These are phyloP conservation scores for Cryptops parisi DNA, from an alignment of 2,888 invertebrate genomes.

Conservation along the genomic window DNA sequence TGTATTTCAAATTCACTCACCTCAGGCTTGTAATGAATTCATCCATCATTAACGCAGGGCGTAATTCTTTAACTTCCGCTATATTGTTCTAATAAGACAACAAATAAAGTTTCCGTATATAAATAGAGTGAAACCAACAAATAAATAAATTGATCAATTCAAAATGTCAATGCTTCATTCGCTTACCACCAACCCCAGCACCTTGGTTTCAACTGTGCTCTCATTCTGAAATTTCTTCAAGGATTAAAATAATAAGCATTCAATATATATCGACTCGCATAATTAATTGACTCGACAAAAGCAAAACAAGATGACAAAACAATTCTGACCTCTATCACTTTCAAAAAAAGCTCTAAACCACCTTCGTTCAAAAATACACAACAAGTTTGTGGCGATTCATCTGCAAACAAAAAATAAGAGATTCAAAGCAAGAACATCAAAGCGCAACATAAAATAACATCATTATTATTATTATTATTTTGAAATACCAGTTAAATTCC, in stretches of 20 bases:
- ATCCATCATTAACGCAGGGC: conserved; percentile 40
- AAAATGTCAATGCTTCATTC: too few relatives aligned
- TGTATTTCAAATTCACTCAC: conserved; percentile 25
- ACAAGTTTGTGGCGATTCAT: conserved; percentile 57
- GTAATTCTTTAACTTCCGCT: conserved; percentile 49
- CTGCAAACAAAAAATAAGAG: conserved; percentile 29
- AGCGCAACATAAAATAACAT: conserved; percentile 1
- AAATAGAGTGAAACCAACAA: too few relatives aligned
- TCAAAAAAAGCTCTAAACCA: conserved; percentile 49
- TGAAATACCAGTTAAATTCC: conserved; percentile 51
- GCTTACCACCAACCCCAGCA: conserved; percentile 46
- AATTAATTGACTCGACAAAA: too few relatives aligned
- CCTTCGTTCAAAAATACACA: conserved; percentile 49
- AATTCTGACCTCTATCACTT: conserved; percentile 41
- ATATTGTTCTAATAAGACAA: conserved; percentile 45
- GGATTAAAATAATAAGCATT: not conserved
- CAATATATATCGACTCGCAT: not conserved
- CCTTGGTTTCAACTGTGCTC: conserved; percentile 57
- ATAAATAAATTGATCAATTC: too few relatives aligned
- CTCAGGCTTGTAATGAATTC: conserved; percentile 41
- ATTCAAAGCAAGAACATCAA: not conserved
- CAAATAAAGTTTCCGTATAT: too few relatives aligned
- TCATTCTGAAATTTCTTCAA: conserved; percentile 39
- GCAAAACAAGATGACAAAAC: not conserved
- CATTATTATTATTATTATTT: not conserved